A percentile compares a stretch with the other conserved stretches of the same genome.
Evolutionary conservation across 92 coral and sea anemone species (phyloP).

Genomic region (Epizoanthus stellaris): DNA sequence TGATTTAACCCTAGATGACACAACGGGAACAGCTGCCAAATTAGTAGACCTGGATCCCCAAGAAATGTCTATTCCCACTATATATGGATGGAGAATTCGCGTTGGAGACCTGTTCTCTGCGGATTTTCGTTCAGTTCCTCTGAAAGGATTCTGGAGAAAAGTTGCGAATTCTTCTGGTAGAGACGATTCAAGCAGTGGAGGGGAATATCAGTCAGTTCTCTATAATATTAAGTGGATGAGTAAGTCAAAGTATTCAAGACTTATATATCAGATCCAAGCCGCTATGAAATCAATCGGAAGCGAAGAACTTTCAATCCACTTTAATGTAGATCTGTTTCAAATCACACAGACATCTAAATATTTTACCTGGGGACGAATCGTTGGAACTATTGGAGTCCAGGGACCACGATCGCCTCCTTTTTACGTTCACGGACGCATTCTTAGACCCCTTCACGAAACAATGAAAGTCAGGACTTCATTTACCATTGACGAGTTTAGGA

Average conservation of each 20-base stretch:
- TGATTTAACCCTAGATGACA: slow-evolving; percentile 27
- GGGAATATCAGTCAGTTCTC: slow-evolving; percentile 71
- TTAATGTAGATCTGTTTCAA: slow-evolving; percentile 68
- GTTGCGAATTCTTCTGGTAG: neutral
- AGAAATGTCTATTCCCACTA: slow-evolving; percentile 55
- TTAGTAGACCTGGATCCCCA: slow-evolving; percentile 77
- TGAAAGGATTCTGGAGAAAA: slow-evolving; percentile 65
- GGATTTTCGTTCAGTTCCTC: slow-evolving; percentile 68
- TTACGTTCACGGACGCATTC: slow-evolving; percentile 62
- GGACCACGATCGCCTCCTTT: slow-evolving; percentile 68
- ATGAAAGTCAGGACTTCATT: slow-evolving; percentile 58
- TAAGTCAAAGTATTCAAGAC: slow-evolving; percentile 19
- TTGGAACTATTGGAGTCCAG: slow-evolving; percentile 72
- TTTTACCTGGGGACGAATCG: slow-evolving; percentile 69
- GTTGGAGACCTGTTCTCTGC: slow-evolving; percentile 70
- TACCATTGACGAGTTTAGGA: slow-evolving; percentile 41
- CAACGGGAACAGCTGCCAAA: slow-evolving; percentile 58
- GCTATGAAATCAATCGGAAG: slow-evolving; percentile 51
- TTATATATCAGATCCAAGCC: slow-evolving; percentile 48
- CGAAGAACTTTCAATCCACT: slow-evolving; percentile 69
- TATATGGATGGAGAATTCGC: slow-evolving; percentile 82
- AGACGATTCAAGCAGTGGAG: slow-evolving; percentile 37
- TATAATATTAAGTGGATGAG: slow-evolving; percentile 63
- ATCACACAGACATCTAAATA: neutral
- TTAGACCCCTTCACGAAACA: slow-evolving; percentile 27